A percentile compares a stretch with the other conserved stretches of the same genome.
Conservation (phyloP, 2,888 invertebrate species). For the Lydus trimaculatus region DNA sequence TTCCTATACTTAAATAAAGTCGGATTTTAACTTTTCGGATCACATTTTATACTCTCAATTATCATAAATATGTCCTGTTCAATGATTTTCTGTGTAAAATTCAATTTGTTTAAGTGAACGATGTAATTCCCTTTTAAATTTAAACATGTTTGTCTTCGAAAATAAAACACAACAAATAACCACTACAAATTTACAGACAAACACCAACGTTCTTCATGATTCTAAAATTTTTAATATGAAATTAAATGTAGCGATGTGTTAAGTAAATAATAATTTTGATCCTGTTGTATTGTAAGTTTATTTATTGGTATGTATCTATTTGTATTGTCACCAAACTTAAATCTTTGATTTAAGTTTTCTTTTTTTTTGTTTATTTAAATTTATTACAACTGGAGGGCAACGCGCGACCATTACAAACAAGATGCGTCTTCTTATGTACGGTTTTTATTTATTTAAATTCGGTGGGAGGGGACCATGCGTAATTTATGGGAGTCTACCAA, state of each 20-base stretch:
- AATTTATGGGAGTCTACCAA: constrained; percentile 48
- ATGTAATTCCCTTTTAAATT: constrained; percentile 46
- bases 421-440: constrained; percentile 35
- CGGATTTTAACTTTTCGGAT: constrained; percentile 57
- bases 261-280: constrained; percentile 54
- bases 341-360: constrained; percentile 38
- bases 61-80: constrained; percentile 59
- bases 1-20: constrained; percentile 53
- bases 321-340: constrained; percentile 52
- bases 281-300: constrained; percentile 52
- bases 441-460: constrained; percentile 49
- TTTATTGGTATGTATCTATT: constrained; percentile 54
- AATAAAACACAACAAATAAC: constrained; percentile 33
- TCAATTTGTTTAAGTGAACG: constrained; percentile 57
- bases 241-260: no score
- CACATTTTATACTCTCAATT: constrained; percentile 60
- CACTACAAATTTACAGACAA: background rate
- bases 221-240: no score
- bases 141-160: background rate
- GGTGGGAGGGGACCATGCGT: constrained; percentile 44
- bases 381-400: constrained; percentile 40
- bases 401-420: constrained; percentile 29
- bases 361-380: constrained; percentile 21
- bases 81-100: constrained; percentile 54
- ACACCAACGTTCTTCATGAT: no score